phyloP scores from a whole-genome alignment of 2,113 vertebrate genomes.

The Melanerpes aurifrons region DNA sequence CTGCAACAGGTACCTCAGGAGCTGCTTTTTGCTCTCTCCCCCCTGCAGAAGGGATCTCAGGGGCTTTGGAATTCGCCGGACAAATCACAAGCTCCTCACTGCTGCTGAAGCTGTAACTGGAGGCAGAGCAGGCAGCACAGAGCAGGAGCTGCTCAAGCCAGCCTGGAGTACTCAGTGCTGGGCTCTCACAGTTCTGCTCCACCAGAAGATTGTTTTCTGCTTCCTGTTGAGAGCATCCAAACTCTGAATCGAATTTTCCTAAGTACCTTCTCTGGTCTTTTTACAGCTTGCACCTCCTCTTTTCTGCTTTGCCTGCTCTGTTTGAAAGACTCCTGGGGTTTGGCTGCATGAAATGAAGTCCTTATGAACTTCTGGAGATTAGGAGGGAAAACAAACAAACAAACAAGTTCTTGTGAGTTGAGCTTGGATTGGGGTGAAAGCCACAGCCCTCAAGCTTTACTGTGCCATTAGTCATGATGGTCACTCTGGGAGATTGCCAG shows the following conservation, averaged over 20 bases:
- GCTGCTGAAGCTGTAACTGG: neutral
- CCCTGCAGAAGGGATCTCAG: neutral
- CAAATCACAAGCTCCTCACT: fast-evolving
- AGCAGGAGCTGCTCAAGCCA: neutral
- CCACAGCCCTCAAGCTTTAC: neutral
- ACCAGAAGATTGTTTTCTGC: no score
- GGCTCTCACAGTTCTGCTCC: neutral
- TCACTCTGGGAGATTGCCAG: neutral
- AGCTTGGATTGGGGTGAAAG: neutral
- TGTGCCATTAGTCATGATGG: fast-evolving
- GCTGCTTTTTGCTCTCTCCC: no score
- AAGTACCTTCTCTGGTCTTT: neutral
- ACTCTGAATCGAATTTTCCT: neutral
- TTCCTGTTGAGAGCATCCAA: fast-evolving
- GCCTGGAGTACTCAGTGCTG: neutral
- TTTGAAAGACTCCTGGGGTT: neutral
- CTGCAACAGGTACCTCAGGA: neutral
- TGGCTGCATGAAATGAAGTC: neutral
- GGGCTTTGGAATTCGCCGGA: neutral
- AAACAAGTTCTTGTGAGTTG: neutral
- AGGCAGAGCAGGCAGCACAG: fast-evolving
- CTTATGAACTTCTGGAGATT: fast-evolving
- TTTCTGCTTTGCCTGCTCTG: neutral
- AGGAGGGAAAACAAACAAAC: neutral
- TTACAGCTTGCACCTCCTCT: neutral